phyloP scores from a whole-genome alignment of 2,113 vertebrate genomes.

The Phalacrocorax brasilianus region DNA sequence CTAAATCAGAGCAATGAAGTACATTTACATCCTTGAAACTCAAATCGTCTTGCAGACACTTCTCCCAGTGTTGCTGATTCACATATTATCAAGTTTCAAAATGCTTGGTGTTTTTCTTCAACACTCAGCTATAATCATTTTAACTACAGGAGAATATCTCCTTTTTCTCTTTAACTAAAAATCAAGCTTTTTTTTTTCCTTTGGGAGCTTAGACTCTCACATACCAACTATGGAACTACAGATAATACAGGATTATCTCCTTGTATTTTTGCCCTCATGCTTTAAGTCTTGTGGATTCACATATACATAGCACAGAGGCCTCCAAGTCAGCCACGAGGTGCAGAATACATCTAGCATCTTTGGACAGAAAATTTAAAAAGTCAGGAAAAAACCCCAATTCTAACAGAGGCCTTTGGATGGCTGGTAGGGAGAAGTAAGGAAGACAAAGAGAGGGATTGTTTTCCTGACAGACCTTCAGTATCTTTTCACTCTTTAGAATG shows the following conservation, averaged over 20 bases:
- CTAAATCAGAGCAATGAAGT: conserved; percentile 57
- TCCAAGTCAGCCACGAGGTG: background rate
- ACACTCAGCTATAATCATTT: background rate
- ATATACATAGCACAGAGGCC: background rate
- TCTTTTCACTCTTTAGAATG: background rate
- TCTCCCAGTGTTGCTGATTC: conserved; percentile 7
- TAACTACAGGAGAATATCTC: background rate
- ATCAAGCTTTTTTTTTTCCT: background rate
- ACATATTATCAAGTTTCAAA: background rate
- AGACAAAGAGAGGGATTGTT: background rate
- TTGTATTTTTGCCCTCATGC: background rate
- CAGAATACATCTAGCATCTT: background rate
- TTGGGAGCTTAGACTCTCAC: background rate
- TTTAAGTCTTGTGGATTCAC: background rate
- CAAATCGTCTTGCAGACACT: conserved; percentile 31
- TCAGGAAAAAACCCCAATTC: background rate
- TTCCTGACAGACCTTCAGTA: background rate
- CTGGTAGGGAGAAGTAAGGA: background rate
- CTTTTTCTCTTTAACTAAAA: background rate
- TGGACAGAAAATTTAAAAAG: background rate
- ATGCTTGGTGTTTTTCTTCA: conserved; percentile 4
- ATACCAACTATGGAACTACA: background rate
- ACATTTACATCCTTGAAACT: conserved; percentile 52
- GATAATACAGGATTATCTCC: background rate
- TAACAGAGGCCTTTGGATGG: background rate